A percentile compares a stretch with the other conserved stretches of the same genome.
phyloP scores from a whole-genome alignment of 23 tunicate species.

The Clavelina lepadiformis region DNA sequence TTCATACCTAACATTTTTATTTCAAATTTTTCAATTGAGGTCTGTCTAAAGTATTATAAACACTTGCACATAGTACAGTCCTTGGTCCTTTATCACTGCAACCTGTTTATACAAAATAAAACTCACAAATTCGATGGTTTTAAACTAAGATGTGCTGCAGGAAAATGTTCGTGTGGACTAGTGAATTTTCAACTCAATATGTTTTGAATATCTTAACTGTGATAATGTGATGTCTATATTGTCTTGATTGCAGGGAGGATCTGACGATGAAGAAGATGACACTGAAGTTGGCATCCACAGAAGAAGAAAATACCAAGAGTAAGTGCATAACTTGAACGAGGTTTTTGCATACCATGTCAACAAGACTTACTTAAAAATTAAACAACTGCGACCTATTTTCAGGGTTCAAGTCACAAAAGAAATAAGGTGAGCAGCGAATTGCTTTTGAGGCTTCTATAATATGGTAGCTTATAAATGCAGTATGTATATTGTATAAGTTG shows the following conservation, averaged over 20 bases:
- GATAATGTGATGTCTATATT: not conserved
- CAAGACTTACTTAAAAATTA: not conserved
- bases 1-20: no score
- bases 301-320: slow-evolving; percentile 85
- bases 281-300: slow-evolving; percentile 64
- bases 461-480: no score
- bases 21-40: no score
- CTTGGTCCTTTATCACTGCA: no score
- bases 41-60: no score
- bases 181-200: no score
- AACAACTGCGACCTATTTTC: slow-evolving; percentile 4
- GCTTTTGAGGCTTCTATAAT: not conserved
- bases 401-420: slow-evolving; percentile 54
- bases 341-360: not conserved
- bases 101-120: no score
- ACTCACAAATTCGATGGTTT: no score
- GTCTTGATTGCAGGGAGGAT: slow-evolving; percentile 63
- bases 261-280: slow-evolving; percentile 90
- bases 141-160: no score
- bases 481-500: no score
- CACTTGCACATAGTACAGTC: no score
- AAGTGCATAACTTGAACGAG: slow-evolving; percentile 14
- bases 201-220: not conserved
- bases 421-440: slow-evolving; percentile 23
- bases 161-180: no score